Conservation (phyloP, 2,797 vertebrate genomes). For the Staurois parvus region DNA sequence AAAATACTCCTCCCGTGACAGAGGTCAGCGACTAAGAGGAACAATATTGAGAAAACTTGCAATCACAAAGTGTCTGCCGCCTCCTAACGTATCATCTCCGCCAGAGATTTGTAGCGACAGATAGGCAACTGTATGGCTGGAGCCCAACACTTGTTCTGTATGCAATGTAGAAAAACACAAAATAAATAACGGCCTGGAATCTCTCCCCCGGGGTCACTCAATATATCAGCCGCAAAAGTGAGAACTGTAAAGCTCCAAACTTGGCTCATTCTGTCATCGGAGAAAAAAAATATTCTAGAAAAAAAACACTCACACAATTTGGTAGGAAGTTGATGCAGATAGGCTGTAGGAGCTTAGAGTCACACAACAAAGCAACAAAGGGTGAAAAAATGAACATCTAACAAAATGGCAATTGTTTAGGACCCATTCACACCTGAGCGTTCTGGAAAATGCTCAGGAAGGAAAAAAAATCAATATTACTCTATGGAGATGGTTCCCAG, state of each 20-base stretch:
- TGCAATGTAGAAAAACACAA: constrained; percentile 2
- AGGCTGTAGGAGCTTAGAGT: too few relatives aligned
- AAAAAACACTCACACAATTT: too few relatives aligned
- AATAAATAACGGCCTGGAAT: constrained; percentile 39
- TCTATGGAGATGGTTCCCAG: too few relatives aligned
- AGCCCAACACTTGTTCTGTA: constrained; percentile 5
- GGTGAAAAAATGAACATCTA: too few relatives aligned
- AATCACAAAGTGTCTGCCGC: constrained; percentile 19
- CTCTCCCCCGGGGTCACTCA: constrained; percentile 18
- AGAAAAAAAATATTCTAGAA: background rate
- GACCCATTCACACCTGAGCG: too few relatives aligned
- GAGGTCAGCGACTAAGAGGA: constrained; percentile 44
- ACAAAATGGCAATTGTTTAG: too few relatives aligned
- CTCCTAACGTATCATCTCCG: constrained; percentile 35
- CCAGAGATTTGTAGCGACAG: constrained; percentile 22
- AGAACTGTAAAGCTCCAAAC: background rate
- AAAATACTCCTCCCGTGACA: constrained; percentile 9
- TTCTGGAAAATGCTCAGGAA: too few relatives aligned
- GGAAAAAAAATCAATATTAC: too few relatives aligned
- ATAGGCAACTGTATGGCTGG: background rate
- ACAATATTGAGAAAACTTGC: constrained; percentile 26
- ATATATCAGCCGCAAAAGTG: constrained; percentile 18
- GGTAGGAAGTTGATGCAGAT: too few relatives aligned
- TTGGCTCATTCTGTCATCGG: background rate
- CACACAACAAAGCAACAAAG: too few relatives aligned